Conservation (phyloP, 1,140 invertebrate species). For the Tribolium madens region DNA sequence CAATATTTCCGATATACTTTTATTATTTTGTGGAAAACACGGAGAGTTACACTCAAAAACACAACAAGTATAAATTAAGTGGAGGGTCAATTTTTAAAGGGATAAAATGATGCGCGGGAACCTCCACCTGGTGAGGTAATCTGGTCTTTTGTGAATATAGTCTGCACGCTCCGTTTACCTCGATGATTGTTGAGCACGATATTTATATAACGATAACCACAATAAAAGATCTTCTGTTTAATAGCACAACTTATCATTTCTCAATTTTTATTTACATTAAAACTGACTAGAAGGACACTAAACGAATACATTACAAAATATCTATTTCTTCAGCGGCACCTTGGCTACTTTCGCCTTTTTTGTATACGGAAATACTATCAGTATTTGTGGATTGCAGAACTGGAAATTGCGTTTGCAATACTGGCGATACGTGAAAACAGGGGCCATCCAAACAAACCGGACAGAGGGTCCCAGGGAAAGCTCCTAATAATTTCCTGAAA, state of each 20-base stretch:
- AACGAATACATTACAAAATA: slow-evolving; percentile 26
- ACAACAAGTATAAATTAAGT: slow-evolving; percentile 30
- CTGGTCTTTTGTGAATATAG: slow-evolving; percentile 46
- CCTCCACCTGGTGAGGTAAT: slow-evolving; percentile 48
- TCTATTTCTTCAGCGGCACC: background rate
- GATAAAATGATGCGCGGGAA: slow-evolving; percentile 47
- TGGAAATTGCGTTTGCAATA: slow-evolving; percentile 43
- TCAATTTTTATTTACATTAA: slow-evolving; percentile 19
- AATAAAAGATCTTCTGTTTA: slow-evolving; percentile 18
- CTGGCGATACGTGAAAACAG: slow-evolving; percentile 55
- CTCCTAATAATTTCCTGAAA: slow-evolving; percentile 61
- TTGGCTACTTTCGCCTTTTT: background rate
- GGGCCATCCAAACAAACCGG: slow-evolving; percentile 57
- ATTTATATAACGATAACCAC: slow-evolving; percentile 48
- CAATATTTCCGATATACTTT: no score
- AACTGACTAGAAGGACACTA: slow-evolving; percentile 12
- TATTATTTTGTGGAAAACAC: slow-evolving; percentile 34
- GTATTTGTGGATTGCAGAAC: slow-evolving; percentile 15
- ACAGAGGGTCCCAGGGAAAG: slow-evolving; percentile 56
- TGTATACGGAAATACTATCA: background rate
- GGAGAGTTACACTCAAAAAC: no score
- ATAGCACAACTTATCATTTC: background rate
- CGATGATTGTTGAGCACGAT: slow-evolving; percentile 53
- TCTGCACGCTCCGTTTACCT: slow-evolving; percentile 45
- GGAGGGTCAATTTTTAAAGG: slow-evolving; percentile 47